phyloP scores from a whole-genome alignment of 2,113 vertebrate species.

The Colius striatus region DNA sequence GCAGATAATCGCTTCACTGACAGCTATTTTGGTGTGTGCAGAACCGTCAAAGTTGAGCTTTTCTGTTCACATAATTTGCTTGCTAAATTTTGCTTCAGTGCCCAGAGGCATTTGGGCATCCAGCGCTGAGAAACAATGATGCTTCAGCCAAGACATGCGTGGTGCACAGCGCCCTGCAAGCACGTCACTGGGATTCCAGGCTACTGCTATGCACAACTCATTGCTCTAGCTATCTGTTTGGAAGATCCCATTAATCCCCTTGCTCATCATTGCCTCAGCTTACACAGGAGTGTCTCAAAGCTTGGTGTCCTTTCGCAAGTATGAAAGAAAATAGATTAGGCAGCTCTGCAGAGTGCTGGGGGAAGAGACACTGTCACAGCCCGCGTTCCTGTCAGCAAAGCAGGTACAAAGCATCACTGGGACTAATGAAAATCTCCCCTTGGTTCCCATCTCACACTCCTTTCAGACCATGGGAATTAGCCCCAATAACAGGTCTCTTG shows the following conservation, averaged over 20 bases:
- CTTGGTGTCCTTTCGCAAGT: not conserved
- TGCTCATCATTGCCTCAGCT: not conserved
- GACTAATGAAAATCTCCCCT: not conserved
- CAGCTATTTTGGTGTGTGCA: not conserved
- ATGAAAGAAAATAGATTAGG: not conserved
- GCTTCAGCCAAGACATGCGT: not conserved
- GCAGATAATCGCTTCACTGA: not conserved
- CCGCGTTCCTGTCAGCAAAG: rapidly evolving
- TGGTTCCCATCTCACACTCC: not conserved
- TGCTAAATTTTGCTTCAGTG: not conserved
- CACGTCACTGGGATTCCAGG: not conserved
- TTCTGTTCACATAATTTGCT: not conserved
- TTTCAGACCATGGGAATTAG: not conserved
- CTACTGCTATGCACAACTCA: not conserved
- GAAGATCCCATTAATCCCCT: not conserved
- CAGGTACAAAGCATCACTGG: not conserved
- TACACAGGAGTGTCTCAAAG: not conserved
- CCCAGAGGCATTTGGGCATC: not conserved
- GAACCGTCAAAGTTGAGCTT: not conserved
- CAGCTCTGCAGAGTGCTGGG: not conserved
- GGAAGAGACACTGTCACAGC: not conserved
- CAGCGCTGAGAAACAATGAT: not conserved
- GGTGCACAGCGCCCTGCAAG: not conserved
- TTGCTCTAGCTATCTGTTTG: not conserved
- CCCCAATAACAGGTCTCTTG: not conserved